Evolutionary conservation across 1,140 invertebrate species (phyloP), one percentile per base, ranked within the genome.

Genomic region (Tetramorium simillimum): DNA sequence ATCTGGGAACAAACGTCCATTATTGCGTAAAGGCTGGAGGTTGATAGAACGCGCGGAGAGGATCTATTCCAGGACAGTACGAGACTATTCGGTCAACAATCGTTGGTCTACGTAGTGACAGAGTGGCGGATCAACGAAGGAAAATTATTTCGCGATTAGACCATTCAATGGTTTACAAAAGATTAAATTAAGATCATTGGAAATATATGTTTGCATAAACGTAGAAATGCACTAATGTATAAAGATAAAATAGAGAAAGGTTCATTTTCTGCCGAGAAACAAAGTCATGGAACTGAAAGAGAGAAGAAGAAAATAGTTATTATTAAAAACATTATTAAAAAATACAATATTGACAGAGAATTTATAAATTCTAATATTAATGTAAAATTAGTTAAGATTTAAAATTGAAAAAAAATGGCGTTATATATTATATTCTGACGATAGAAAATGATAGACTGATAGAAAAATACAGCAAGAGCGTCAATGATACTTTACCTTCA

Each of bases 1-100:
- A 99, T 98, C 97, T 98, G 95, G 90, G 95, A 78, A 84, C 69
- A 84, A 84, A 75, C 28, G n/a, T 3, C 5, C 80, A 40, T 84
- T 75, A 84, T 75, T 84, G 24, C 7, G 21, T 9, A 33, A 40
- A 43, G 49, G 40, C 53, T 16, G 40, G 5, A 69, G 65, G 40
- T 24, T 51, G 18, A 21, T 16, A 21, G 40, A 49, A 60, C 18
- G n/a, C 7, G 46, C 24, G 18, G 49, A 16, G 21, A 28, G 21
- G 6, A 70, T 72, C n/a, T 53, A 40, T 81, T 56, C 16, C 37
- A 21, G 21, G 5, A 53, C 16, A 43, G 21, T 56, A 70, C 6
- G 3, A 9, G 7, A 9, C 1, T 56, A 12, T 46, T 10, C 21
- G 33, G 21, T 21, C 16, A 43, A 14, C 24, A 49, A 62, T 43